Evolutionary conservation across 2,797 vertebrate genomes (phyloP), one percentile per base, ranked within the genome.

Genomic region (Diplodus puntazzo): DNA sequence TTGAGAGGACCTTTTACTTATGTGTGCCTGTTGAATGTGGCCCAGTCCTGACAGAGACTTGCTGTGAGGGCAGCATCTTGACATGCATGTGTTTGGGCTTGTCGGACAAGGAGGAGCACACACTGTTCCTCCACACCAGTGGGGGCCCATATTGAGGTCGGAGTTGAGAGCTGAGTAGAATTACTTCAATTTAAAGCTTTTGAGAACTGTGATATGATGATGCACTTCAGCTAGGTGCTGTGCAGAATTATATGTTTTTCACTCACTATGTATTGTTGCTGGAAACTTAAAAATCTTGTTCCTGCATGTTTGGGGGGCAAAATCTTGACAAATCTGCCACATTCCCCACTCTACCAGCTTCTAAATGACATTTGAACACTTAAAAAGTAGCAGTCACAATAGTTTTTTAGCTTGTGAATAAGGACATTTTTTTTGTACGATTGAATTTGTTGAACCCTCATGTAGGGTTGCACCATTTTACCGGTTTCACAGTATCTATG

Each of bases 41-140:
- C 72, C 74, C 63, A 76, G 80, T 80, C 74, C 67, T 82, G 78
- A 79, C 59, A 60, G 59, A 73, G 52, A 68, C 46, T 42, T 73
- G 71, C 25, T 74, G 65, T 60, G 18, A 42, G 66, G 84, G 59
- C 54, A 77, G 46, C 77, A 77, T 80, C 64, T 73, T 84, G 77
- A 77, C 65, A 73, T 88, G 71, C 82, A 84, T 90, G 79, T 90
- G 84, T 92, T 87, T 79, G 75, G 87, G 61, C 90, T 84, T 91
- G 86, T 77, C 85, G 75, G 18, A 43, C 48, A 20, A 72, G 63
- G 18, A 52, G 63, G 4, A 81, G 68, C 69, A 82, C 67, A 77
- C 65, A 61, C 54, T 75, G 65, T 78, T 81, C 49, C 50, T 73
- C 54, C 3, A 57, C 55, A 71, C 45, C 14, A 18, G 11, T 11